Evolutionary conservation across 2,797 vertebrate genomes (phyloP).

Genomic region (Acrossocheilus fasciatus): DNA sequence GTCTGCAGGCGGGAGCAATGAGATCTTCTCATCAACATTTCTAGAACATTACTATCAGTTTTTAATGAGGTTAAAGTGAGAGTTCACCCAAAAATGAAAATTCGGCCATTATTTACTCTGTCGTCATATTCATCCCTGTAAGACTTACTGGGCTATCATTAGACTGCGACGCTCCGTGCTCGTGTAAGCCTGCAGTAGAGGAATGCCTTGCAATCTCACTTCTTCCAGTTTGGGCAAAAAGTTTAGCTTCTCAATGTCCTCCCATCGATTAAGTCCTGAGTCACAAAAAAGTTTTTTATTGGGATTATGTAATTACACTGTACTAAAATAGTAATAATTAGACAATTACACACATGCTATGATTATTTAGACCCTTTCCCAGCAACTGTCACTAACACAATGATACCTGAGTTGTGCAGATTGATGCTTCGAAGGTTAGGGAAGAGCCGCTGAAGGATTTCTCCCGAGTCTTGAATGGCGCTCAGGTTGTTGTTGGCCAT

Average conservation of each 20-base stretch:
- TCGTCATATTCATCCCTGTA: background rate
- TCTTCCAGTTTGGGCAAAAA: constrained; percentile 96
- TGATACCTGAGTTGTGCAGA: constrained; percentile 89
- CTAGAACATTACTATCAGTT: background rate
- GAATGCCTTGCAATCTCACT: constrained; percentile 92
- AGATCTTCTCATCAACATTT: background rate
- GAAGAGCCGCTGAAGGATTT: constrained; percentile 88
- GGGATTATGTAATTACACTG: background rate
- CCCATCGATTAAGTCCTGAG: constrained; percentile 91
- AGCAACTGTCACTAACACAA: background rate
- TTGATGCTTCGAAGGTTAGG: constrained; percentile 93
- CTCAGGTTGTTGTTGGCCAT: constrained; percentile 95
- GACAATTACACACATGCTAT: background rate
- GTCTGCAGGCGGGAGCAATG: constrained; percentile 73
- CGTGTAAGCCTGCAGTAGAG: constrained; percentile 92
- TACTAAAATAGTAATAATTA: background rate
- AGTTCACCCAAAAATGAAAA: background rate
- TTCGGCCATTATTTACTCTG: background rate
- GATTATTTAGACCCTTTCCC: background rate
- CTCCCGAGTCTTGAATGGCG: constrained; percentile 87
- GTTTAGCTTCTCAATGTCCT: constrained; percentile 96
- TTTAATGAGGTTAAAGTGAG: background rate
- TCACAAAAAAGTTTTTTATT: constrained; percentile 25
- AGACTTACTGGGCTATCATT: constrained; percentile 87
- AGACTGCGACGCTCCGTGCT: constrained; percentile 93